phyloP scores from a whole-genome alignment of 2,888 invertebrate species.

The Aphodius granarius region DNA sequence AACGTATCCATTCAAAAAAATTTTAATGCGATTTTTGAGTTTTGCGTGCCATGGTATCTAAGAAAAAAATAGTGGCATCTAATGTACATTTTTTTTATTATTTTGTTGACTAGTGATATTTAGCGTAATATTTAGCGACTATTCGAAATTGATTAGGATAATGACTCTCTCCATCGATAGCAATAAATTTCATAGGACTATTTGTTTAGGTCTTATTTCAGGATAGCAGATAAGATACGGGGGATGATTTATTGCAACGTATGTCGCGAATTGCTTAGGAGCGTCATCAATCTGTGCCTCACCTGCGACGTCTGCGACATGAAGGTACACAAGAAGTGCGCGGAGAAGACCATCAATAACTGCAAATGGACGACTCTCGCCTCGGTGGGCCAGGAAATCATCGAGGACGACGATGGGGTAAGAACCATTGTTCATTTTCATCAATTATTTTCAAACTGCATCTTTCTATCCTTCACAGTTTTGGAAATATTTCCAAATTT shows the following conservation, averaged over 20 bases:
- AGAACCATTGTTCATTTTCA: conserved; percentile 41
- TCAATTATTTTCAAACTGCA: background rate
- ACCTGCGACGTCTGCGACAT: conserved; percentile 98
- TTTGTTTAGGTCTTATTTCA: conserved; percentile 10
- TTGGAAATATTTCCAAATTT: too few species aligned
- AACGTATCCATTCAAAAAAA: too few species aligned
- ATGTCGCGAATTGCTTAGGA: conserved; percentile 88
- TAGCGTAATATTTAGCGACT: background rate
- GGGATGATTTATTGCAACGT: conserved; percentile 88
- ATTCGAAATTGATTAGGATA: background rate
- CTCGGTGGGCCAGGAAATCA: conserved; percentile 91
- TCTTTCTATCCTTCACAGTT: too few species aligned
- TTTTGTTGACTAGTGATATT: too few species aligned
- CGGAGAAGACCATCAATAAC: conserved; percentile 87
- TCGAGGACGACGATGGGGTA: conserved; percentile 91
- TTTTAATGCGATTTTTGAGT: too few species aligned
- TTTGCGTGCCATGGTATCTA: too few species aligned
- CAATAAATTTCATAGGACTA: background rate
- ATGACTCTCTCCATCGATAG: background rate
- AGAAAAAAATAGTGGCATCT: too few species aligned
- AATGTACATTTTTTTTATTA: too few species aligned
- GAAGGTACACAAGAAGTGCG: conserved; percentile 95
- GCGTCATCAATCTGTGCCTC: conserved; percentile 93
- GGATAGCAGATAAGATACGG: background rate
- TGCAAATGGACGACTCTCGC: conserved; percentile 98